phyloP scores from a whole-genome alignment of 1,140 invertebrate species.

The Pogonomyrmex barbatus region DNA sequence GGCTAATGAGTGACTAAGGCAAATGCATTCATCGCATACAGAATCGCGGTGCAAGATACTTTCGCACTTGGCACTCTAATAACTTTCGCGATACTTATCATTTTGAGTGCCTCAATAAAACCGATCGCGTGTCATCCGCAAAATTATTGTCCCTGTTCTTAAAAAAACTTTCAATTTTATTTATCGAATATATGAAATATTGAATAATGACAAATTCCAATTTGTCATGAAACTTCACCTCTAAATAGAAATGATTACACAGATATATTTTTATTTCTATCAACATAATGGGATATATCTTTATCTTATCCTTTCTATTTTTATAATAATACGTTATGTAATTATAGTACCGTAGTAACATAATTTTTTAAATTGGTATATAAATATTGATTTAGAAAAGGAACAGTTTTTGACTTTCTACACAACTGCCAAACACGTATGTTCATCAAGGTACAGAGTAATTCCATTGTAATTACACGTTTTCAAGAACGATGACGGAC shows the following conservation, averaged over 20 bases:
- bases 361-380: neutral
- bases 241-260: neutral
- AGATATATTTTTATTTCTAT: neutral
- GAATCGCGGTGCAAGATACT: neutral
- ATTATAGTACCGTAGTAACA: neutral
- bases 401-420: neutral
- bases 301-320: conserved; percentile 10
- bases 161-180: neutral
- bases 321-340: neutral
- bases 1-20: conserved; percentile 40
- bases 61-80: neutral
- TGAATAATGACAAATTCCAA: neutral
- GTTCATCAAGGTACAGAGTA: neutral
- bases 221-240: neutral
- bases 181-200: neutral
- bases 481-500: neutral
- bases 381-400: neutral
- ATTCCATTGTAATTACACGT: neutral
- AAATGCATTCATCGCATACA: conserved; percentile 8
- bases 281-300: neutral
- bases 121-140: neutral
- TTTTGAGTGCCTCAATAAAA: neutral
- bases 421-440: neutral
- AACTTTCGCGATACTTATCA: conserved; percentile 22
- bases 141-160: neutral